Base-by-base conservation (phyloP, 2,797 vertebrate species). In the Benthosema pterotum region DNA sequence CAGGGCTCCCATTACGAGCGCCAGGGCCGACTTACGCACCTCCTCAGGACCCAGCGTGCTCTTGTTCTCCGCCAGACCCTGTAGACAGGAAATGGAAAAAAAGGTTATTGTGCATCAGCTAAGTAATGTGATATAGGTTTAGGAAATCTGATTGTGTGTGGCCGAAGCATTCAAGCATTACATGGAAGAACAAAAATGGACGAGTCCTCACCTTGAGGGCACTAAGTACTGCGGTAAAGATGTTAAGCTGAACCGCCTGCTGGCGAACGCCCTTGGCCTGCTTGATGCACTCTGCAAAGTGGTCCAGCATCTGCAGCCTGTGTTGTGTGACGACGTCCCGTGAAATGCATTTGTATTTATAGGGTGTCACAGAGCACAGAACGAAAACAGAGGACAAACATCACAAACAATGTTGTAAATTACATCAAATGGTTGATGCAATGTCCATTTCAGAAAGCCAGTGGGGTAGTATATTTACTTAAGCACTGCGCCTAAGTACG, bases 61-160 rank as follows among this genome's bases (percentile, higher is more conserved):
- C 86, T 99, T 99, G 86, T 99, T 99, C 84, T 99, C 98, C 52
- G 98, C 98, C 86, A 99, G 92, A 60, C 98, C 98, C 98, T 99
- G 66, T 0, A 69, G 42, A n/a, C 13, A 63, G 54, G 28, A 12
- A 63, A 8, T 32, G 18, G 55, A 42, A 11, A 42, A 15, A 17
- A 6, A 5, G 22, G 18, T 58, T 12, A 22, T 5, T 15, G 1
- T 57, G 48, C 46, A 52, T 52, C 28, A 72, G 16, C 2, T 42
- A 14, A 67, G 47, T 18, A 0, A 19, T 60, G 32, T 8, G 32
- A 32, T 32, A 32, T 9, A 32, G 3, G 25, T 28, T 28, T 28
- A 28, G 25, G 13, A 57, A 65, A 25, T 0, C 25, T 45, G 13
- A 61, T 32, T n/a, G 48, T 46, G 19, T 11, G 4, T 68, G 16